phyloP scores from a whole-genome alignment of 2,888 invertebrate genomes.

The Lepidocyrtinus sp. region DNA sequence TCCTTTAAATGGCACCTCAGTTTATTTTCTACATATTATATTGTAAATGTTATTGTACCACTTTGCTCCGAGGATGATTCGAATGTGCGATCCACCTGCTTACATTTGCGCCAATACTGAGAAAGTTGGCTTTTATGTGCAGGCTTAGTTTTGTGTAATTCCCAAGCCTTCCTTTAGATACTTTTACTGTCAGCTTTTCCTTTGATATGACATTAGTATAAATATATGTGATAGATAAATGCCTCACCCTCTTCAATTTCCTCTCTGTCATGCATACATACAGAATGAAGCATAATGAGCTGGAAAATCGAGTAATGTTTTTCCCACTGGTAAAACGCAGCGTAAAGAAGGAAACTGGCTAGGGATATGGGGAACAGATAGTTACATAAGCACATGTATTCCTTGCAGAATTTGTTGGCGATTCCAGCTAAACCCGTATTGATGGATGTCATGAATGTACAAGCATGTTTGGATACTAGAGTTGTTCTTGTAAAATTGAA shows the following conservation, averaged over 20 bases:
- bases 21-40: background rate
- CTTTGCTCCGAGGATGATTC: too few relatives aligned
- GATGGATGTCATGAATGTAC: background rate
- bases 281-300: background rate
- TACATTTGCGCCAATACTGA: background rate
- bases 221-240: too few relatives aligned
- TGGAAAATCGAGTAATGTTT: conserved; percentile 2
- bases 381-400: background rate
- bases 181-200: background rate
- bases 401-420: background rate
- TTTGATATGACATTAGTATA: conserved; percentile 5
- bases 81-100: background rate
- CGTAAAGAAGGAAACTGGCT: background rate
- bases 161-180: background rate
- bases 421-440: too few relatives aligned
- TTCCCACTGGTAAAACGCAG: too few relatives aligned
- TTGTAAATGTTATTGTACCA: background rate
- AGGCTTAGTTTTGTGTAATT: background rate
- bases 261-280: background rate
- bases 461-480: background rate
- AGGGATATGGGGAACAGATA: background rate
- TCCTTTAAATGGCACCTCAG: background rate
- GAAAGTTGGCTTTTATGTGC: background rate
- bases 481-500: background rate
- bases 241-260: background rate